A percentile compares a stretch with the other conserved stretches of the same genome.
These are phyloP conservation scores for Caenorhabditis becei DNA, from an alignment of 2,888 invertebrate genomes.

Conservation along the genomic window DNA sequence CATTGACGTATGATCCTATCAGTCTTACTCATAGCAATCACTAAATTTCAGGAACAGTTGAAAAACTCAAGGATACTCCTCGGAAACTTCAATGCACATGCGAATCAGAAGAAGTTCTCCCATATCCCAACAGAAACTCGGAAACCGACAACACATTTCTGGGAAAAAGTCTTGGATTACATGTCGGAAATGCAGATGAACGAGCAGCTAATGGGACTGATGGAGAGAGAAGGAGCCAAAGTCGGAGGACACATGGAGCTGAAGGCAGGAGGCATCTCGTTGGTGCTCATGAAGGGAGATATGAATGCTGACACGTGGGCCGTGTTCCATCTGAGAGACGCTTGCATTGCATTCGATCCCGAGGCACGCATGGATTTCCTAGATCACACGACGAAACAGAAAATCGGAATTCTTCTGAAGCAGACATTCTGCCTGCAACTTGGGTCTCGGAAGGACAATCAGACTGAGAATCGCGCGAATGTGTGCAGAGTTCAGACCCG, in stretches of 20 bases:
- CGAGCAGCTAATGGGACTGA: conserved; percentile 60
- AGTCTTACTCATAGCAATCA: not conserved
- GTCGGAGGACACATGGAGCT: conserved; percentile 75
- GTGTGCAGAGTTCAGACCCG: conserved; percentile 71
- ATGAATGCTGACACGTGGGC: conserved; percentile 79
- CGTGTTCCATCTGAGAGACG: conserved; percentile 77
- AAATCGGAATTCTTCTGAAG: conserved; percentile 66
- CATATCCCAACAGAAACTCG: conserved; percentile 17
- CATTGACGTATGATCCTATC: conserved; percentile 87
- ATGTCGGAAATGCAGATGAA: conserved; percentile 65
- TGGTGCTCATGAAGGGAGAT: conserved; percentile 80
- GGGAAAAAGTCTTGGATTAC: conserved; percentile 67
- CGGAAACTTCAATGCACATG: conserved; percentile 52
- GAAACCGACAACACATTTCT: conserved; percentile 58
- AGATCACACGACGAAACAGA: conserved; percentile 41
- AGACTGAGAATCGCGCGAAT: conserved; percentile 65
- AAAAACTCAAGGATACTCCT: conserved; percentile 72
- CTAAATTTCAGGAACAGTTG: conserved; percentile 74
- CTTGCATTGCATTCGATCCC: conserved; percentile 70
- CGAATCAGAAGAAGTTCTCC: conserved; percentile 26
- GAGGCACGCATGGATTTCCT: conserved; percentile 60
- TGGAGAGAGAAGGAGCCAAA: conserved; percentile 58
- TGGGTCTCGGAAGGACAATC: conserved; percentile 53
- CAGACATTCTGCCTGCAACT: conserved; percentile 73
- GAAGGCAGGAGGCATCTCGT: conserved; percentile 71